phyloP scores from a whole-genome alignment of 2,888 invertebrate genomes.

The Ditylenchus weischeri region DNA sequence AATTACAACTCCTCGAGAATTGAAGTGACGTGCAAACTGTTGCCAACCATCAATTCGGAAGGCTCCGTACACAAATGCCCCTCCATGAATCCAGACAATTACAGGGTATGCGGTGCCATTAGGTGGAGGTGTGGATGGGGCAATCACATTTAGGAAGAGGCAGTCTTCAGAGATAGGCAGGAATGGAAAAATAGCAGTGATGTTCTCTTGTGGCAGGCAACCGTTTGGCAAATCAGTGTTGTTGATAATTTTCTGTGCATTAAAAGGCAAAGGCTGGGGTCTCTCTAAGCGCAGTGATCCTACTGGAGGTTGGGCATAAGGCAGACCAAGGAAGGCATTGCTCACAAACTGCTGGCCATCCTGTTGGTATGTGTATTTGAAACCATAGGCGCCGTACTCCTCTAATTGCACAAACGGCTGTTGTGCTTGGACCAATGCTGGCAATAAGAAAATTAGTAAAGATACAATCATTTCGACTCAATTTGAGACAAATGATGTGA shows the following conservation, averaged over 20 bases:
- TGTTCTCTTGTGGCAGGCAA: background rate
- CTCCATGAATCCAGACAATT: conserved; percentile 73
- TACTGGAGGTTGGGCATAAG: conserved; percentile 45
- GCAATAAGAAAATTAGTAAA: too few relatives aligned
- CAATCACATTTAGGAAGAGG: conserved; percentile 77
- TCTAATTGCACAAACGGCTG: too few relatives aligned
- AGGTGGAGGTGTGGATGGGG: background rate
- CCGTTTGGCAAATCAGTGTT: background rate
- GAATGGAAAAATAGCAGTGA: background rate
- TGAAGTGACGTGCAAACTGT: conserved; percentile 19
- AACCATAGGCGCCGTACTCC: too few relatives aligned
- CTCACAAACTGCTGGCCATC: too few relatives aligned
- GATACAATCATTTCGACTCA: too few relatives aligned
- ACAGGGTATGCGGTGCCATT: background rate
- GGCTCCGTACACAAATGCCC: conserved; percentile 78
- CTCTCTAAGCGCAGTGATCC: conserved; percentile 43
- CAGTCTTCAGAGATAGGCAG: conserved; percentile 72
- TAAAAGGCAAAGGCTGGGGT: background rate
- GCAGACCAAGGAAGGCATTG: conserved; percentile 38
- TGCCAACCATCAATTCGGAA: conserved; percentile 44
- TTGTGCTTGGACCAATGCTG: too few relatives aligned
- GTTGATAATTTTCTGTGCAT: conserved; percentile 34
- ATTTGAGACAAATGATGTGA: too few relatives aligned
- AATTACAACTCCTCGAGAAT: conserved; percentile 76
- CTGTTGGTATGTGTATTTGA: too few relatives aligned